Conservation (phyloP, 2,888 invertebrate species). For the Drosophila nigritarsus region DNA sequence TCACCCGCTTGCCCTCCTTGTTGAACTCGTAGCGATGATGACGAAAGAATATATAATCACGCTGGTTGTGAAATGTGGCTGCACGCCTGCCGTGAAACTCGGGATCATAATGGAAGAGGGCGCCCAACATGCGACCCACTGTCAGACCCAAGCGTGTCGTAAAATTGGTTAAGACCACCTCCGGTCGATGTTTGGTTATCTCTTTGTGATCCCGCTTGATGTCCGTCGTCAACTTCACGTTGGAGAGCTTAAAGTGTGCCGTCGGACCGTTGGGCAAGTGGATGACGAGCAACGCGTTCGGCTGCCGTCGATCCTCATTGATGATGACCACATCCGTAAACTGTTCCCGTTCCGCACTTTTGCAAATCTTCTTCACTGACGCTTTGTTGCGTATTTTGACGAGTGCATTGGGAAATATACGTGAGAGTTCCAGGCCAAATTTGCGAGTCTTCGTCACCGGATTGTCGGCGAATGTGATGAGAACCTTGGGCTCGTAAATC, state of each 20-base stretch:
- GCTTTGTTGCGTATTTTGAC: constrained; percentile 94
- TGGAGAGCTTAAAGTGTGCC: constrained; percentile 97
- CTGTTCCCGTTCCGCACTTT: constrained; percentile 91
- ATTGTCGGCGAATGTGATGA: constrained; percentile 98
- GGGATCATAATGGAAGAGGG: constrained; percentile 97
- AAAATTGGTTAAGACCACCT: constrained; percentile 98
- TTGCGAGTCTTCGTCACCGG: constrained; percentile 95
- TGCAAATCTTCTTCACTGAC: constrained; percentile 96
- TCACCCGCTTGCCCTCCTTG: constrained; percentile 90
- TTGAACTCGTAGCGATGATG: constrained; percentile 98
- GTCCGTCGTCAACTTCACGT: constrained; percentile 95
- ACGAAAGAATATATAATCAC: constrained; percentile 99
- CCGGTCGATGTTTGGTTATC: constrained; percentile 95
- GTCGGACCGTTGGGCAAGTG: constrained; percentile 99
- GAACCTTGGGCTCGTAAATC: constrained; percentile 95
- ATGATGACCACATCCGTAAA: constrained; percentile 96
- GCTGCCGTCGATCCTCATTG: constrained; percentile 96
- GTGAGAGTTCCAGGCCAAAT: constrained; percentile 95
- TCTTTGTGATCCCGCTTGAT: constrained; percentile 92
- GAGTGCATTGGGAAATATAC: constrained; percentile 96
- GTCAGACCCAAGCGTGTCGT: constrained; percentile 96
- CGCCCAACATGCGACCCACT: constrained; percentile 96
- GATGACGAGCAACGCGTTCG: constrained; percentile 95
- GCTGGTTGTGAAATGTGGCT: constrained; percentile 99
- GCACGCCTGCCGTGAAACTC: constrained; percentile 96